phyloP scores from a whole-genome alignment of 1,140 invertebrate species.

The Gryon sp. region DNA sequence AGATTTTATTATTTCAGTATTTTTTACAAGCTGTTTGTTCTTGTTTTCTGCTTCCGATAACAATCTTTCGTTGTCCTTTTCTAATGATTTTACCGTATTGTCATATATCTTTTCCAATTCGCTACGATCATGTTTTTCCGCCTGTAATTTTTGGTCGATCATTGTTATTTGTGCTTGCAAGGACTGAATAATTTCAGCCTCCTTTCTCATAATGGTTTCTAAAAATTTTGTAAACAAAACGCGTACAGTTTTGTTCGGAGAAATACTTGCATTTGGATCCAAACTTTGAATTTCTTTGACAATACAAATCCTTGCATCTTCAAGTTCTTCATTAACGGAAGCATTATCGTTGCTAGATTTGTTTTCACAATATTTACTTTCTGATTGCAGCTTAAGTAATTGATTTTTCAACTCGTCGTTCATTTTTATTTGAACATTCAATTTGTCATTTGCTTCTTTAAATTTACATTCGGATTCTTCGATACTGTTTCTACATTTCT shows the following conservation, averaged over 20 bases:
- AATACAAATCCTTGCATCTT: constrained; percentile 59
- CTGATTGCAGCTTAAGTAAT: constrained; percentile 51
- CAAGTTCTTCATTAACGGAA: constrained; percentile 55
- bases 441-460: constrained; percentile 30
- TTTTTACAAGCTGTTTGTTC: constrained; percentile 43
- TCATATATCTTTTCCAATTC: constrained; percentile 65
- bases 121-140: constrained; percentile 64
- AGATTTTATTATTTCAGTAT: constrained; percentile 66
- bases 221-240: constrained; percentile 68
- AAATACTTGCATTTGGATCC: constrained; percentile 37
- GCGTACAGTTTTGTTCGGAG: constrained; percentile 49
- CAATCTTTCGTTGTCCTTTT: constrained; percentile 70
- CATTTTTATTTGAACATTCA: constrained; percentile 49
- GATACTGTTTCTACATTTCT: constrained; percentile 40
- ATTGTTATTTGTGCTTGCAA: constrained; percentile 52
- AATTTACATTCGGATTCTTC: constrained; percentile 49
- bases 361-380: no score
- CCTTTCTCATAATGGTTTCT: constrained; percentile 67
- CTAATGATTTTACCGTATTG: constrained; percentile 67
- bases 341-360: constrained; percentile 24
- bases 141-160: constrained; percentile 59
- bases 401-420: constrained; percentile 65
- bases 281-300: constrained; percentile 69
- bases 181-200: constrained; percentile 68
- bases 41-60: constrained; percentile 57